These are phyloP conservation scores for Hippasteria phrygiana DNA, from an alignment of 53 echinoderm and acorn worm species.

Conservation along the genomic window DNA sequence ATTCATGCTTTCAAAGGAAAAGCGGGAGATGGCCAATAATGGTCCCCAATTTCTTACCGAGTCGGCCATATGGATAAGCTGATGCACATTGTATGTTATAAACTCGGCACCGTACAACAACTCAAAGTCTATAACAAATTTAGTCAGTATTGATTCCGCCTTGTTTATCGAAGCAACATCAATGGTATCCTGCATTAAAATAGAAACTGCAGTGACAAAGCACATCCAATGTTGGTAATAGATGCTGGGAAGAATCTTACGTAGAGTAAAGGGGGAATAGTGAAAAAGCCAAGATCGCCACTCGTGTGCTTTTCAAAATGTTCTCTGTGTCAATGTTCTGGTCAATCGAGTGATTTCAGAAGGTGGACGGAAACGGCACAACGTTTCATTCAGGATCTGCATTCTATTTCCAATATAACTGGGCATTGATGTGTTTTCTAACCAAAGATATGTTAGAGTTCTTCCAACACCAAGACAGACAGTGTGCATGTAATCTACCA, in stretches of 20 bases:
- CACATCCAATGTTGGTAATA: constrained; percentile 45
- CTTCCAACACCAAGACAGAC: constrained; percentile 58
- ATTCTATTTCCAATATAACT: constrained; percentile 12
- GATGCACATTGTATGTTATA: constrained; percentile 65
- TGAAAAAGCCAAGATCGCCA: constrained; percentile 54
- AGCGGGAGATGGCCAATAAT: constrained; percentile 53
- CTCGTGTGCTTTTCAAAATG: constrained; percentile 63
- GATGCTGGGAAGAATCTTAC: neutral
- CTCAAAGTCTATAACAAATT: constrained; percentile 62
- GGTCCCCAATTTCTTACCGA: constrained; percentile 61
- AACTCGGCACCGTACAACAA: constrained; percentile 34
- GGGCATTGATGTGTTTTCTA: constrained; percentile 2
- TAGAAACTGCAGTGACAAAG: constrained; percentile 47
- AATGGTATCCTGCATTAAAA: neutral
- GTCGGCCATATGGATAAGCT: constrained; percentile 58
- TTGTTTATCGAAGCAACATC: constrained; percentile 27
- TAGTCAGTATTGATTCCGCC: constrained; percentile 9
- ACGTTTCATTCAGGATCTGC: neutral
- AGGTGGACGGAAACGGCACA: constrained; percentile 13
- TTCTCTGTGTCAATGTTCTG: constrained; percentile 27
- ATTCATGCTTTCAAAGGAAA: constrained; percentile 56
- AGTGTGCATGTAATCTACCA: constrained; percentile 62
- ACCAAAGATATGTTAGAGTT: constrained; percentile 42
- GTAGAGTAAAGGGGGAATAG: neutral
- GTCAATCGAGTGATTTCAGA: constrained; percentile 37